Evolutionary conservation across 2,797 vertebrate genomes (phyloP), one percentile per base, ranked within the genome.

Genomic region (Thamnophis elegans): DNA sequence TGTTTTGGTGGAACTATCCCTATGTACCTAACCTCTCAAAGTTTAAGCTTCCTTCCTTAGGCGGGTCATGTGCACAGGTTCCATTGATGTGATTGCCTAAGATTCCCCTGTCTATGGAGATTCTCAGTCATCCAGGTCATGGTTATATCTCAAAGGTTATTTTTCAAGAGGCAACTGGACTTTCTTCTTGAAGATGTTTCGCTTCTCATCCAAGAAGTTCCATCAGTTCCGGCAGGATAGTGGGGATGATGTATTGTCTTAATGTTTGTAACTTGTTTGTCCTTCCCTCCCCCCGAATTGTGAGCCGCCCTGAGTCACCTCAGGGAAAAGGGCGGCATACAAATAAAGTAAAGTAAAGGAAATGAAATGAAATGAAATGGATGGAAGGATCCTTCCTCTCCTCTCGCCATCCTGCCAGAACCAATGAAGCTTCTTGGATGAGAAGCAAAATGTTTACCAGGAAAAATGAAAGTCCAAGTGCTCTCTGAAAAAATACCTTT

Each of bases 41-140:
- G 93, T 96, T 93, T 94, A 94, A 85, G 93, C 93, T 97, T 97
- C 96, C 86, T 95, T 96, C 89, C 94, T 95, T 95, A 95, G 53
- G 10, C 9, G 86, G 59, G 51, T 16, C 59, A 58, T 18, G 85
- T 55, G 51, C 68, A 55, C 47, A 85, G 36, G 54, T 85, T 85
- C 47, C 7, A 55, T 56, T 91, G 65, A 65, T 65, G 26, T 47
- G 58, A 62, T 88, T 82, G n/a, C 25, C 16, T 32, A 54, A 51
- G n/a, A 87, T 0, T 89, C 42, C 32, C 68, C 32, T 20, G 3
- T 73, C 7, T 73, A 36, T 18, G 68, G 32, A 9, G n/a, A 73
- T 73, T 36, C 68, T 73, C 68, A 32, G 16, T 73, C n/a, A 68
- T 32, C 65, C 65, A 18, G n/a, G 7, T 20, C 68, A 73, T 36